Percentiles rank a stretch among this genome's conserved stretches.
phyloP scores from a whole-genome alignment of 2,797 vertebrate genomes.

The Adelosebastes latens region DNA sequence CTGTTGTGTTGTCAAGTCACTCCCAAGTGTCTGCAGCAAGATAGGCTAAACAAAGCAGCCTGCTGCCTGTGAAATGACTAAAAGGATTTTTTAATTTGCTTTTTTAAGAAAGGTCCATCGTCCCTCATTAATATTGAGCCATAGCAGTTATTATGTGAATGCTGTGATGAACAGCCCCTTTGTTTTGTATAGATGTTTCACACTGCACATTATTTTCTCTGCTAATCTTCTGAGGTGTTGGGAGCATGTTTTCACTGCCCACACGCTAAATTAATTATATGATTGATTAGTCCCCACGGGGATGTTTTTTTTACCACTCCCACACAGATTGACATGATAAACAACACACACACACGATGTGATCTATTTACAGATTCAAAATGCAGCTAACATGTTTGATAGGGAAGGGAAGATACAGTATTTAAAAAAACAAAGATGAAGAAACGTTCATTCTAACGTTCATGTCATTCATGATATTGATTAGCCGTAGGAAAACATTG shows the following conservation, averaged over 20 bases:
- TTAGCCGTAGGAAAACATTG: neutral
- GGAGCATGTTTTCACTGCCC: constrained; percentile 21
- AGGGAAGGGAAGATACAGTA: neutral
- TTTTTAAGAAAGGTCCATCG: neutral
- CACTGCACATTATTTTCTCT: constrained; percentile 9
- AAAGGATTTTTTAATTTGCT: neutral
- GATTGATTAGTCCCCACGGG: constrained; percentile 13
- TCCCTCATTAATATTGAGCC: neutral
- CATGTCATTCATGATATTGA: constrained; percentile 9
- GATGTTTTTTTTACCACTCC: neutral
- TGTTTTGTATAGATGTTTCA: constrained; percentile 5
- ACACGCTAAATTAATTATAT: constrained; percentile 11
- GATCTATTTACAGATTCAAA: constrained; percentile 11
- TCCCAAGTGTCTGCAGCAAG: neutral
- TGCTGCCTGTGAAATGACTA: neutral
- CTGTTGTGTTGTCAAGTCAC: neutral
- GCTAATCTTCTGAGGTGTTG: neutral
- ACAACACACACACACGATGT: neutral
- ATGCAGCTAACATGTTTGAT: neutral
- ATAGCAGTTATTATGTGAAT: neutral
- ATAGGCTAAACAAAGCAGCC: neutral
- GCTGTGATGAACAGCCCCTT: constrained; percentile 10
- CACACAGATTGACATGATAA: constrained; percentile 20
- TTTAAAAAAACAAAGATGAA: neutral
- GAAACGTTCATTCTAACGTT: neutral